phyloP scores from a whole-genome alignment of 30 jellyfish, hydroid and myxozoan genomes.

The Phacellophora camtschatica region DNA sequence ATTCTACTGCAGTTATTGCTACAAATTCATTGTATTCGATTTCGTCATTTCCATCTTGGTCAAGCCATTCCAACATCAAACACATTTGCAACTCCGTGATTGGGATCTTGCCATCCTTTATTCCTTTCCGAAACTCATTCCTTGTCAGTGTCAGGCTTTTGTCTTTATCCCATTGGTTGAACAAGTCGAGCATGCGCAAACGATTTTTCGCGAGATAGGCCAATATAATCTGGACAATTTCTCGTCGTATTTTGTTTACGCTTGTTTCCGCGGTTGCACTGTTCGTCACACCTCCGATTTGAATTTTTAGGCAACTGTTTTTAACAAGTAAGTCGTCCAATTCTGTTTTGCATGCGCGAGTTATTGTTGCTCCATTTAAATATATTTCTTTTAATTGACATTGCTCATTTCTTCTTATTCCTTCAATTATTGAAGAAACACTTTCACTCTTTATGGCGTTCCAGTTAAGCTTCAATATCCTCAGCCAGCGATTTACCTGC shows the following conservation, averaged over 20 bases:
- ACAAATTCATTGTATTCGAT: conserved; percentile 82
- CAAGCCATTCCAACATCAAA: conserved; percentile 79
- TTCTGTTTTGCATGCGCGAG: conserved; percentile 36
- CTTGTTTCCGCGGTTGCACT: conserved; percentile 46
- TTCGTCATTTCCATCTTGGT: conserved; percentile 77
- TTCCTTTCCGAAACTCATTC: conserved; percentile 71
- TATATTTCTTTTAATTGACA: conserved; percentile 21
- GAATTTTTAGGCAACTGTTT: conserved; percentile 16
- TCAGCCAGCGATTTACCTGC: conserved; percentile 4
- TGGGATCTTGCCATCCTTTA: conserved; percentile 69
- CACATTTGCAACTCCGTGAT: conserved; percentile 64
- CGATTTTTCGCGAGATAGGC: conserved; percentile 64
- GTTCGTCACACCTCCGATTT: conserved; percentile 67
- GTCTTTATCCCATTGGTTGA: conserved; percentile 91
- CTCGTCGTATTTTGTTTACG: conserved; percentile 56
- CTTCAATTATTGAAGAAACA: conserved; percentile 37
- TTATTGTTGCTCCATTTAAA: conserved; percentile 52
- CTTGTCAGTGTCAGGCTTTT: conserved; percentile 72
- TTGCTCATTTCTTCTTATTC: conserved; percentile 9
- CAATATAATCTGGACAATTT: conserved; percentile 59
- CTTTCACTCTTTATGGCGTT: conserved; percentile 58
- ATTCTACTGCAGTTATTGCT: conserved; percentile 76
- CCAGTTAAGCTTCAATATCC: conserved; percentile 51
- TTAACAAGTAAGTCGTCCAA: conserved; percentile 38
- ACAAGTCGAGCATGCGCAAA: conserved; percentile 83